phyloP scores from a whole-genome alignment of 2,113 vertebrate species.

The Prunella himalayana region DNA sequence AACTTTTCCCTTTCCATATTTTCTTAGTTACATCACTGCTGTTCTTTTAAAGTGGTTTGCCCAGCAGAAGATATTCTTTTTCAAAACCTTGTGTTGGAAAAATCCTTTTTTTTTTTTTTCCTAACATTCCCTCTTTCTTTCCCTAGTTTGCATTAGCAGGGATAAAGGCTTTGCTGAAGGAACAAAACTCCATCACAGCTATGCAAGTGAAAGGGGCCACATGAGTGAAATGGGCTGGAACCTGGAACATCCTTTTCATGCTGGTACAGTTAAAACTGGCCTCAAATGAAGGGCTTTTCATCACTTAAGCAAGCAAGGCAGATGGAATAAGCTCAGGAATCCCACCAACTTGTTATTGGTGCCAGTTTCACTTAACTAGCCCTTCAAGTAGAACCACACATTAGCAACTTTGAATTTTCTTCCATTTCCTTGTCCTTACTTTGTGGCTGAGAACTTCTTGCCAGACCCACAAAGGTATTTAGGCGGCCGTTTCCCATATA shows the following conservation, averaged over 20 bases:
- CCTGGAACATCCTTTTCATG: constrained; percentile 9
- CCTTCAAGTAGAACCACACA: constrained; percentile 14
- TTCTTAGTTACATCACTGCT: background rate
- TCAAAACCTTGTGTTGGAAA: background rate
- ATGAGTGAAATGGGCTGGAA: constrained; percentile 13
- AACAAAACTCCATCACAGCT: background rate
- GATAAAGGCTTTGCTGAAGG: background rate
- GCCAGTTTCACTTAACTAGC: constrained; percentile 33
- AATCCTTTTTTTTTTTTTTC: background rate
- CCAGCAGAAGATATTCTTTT: background rate
- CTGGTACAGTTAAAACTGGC: background rate
- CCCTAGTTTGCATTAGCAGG: background rate
- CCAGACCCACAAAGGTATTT: constrained; percentile 47
- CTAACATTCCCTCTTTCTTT: background rate
- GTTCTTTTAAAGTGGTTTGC: constrained; percentile 29
- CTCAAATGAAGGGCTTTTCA: constrained; percentile 14
- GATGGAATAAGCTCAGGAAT: constrained; percentile 22
- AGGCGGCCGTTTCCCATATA: background rate
- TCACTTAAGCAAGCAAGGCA: constrained; percentile 1
- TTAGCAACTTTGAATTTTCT: constrained; percentile 14
- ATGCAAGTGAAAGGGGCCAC: background rate
- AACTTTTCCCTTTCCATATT: constrained; percentile 3
- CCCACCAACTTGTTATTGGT: background rate
- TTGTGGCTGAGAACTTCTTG: constrained; percentile 12
- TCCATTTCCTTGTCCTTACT: background rate